Evolutionary conservation across 2,113 vertebrate genomes (phyloP).

Genomic region (Pygoscelis adeliae): DNA sequence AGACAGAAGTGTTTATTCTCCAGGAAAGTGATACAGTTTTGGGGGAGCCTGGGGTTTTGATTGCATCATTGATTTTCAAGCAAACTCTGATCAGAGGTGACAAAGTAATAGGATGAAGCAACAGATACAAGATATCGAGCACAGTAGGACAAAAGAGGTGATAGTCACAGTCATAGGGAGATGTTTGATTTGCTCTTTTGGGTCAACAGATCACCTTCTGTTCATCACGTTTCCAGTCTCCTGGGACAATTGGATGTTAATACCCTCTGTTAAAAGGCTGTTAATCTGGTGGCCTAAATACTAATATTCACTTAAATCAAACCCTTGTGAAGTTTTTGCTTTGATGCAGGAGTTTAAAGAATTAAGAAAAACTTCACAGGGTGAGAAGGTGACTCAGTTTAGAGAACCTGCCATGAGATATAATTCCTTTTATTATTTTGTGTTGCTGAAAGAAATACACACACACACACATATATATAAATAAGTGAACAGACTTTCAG

Average conservation of each 20-base stretch:
- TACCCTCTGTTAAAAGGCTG: neutral
- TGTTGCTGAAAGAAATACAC: slow-evolving; percentile 9
- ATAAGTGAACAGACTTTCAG: slow-evolving; percentile 52
- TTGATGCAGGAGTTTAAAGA: slow-evolving; percentile 46
- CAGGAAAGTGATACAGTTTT: neutral
- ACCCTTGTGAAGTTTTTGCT: neutral
- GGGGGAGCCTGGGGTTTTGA: neutral
- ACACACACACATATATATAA: slow-evolving; percentile 8
- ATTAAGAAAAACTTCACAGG: slow-evolving; percentile 10
- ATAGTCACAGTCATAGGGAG: neutral
- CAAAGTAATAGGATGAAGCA: neutral
- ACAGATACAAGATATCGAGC: neutral
- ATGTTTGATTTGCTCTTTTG: neutral
- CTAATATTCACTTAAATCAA: slow-evolving; percentile 40
- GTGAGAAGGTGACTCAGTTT: slow-evolving; percentile 18
- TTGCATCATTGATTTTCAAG: neutral
- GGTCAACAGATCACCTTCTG: neutral
- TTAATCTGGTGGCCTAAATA: slow-evolving; percentile 7
- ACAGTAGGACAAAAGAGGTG: neutral
- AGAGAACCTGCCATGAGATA: slow-evolving; percentile 37
- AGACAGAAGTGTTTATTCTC: neutral
- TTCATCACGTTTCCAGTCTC: neutral
- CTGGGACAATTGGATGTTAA: neutral
- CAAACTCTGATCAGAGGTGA: neutral
- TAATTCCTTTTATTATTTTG: slow-evolving; percentile 42